A percentile compares a stretch with the other conserved stretches of the same genome.
phyloP scores from a whole-genome alignment of 2,888 invertebrate species.

The Machimus atricapillus region DNA sequence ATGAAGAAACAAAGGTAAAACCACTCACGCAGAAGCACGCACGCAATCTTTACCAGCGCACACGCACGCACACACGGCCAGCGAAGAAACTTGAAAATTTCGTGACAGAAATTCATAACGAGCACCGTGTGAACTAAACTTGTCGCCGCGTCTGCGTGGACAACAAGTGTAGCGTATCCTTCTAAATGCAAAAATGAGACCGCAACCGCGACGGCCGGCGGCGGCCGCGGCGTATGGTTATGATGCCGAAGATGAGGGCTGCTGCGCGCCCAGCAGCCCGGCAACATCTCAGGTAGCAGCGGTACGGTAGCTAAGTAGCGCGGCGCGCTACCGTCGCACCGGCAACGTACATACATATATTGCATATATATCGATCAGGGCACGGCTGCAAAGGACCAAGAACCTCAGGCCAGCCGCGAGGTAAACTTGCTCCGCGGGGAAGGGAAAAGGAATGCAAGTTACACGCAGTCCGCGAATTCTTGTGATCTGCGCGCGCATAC shows the following conservation, averaged over 20 bases:
- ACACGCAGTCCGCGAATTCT: constrained; percentile 51
- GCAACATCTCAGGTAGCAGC: background rate
- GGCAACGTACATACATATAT: background rate
- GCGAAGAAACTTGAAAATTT: constrained; percentile 57
- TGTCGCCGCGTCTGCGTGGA: constrained; percentile 47
- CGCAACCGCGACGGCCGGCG: background rate
- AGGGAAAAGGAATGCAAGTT: constrained; percentile 48
- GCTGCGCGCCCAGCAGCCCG: background rate
- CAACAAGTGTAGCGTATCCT: constrained; percentile 43
- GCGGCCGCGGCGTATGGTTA: constrained; percentile 13
- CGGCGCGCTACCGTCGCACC: background rate
- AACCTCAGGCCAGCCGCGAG: background rate
- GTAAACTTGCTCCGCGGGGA: background rate
- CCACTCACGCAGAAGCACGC: constrained; percentile 36
- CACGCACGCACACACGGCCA: constrained; percentile 48
- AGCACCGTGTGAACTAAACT: constrained; percentile 59
- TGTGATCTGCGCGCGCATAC: constrained; percentile 51
- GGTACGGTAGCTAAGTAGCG: constrained; percentile 15
- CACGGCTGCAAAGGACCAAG: constrained; percentile 2
- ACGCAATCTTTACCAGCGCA: constrained; percentile 45
- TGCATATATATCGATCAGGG: background rate
- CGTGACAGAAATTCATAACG: constrained; percentile 61
- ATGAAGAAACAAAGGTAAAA: background rate
- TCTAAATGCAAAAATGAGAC: constrained; percentile 17
- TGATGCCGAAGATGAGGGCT: constrained; percentile 28